phyloP scores from a whole-genome alignment of 2,797 vertebrate genomes.

The Aotus griseimembra region DNA sequence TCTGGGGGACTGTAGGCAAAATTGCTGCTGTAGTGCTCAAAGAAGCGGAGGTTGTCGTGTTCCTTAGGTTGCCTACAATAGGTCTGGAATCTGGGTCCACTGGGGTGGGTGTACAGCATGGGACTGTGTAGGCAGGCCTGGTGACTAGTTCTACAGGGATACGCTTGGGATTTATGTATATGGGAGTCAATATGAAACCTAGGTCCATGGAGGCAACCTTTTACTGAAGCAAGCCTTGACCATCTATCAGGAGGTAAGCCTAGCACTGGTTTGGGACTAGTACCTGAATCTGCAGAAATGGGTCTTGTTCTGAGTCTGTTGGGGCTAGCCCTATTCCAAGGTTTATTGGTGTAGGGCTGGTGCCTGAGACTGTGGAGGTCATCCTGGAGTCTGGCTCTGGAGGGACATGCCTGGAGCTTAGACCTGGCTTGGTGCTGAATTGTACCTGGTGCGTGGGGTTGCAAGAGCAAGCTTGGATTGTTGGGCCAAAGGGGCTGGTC shows the following conservation, averaged over 20 bases:
- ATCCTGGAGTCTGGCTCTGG: neutral
- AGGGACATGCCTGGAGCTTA: neutral
- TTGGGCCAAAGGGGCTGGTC: neutral
- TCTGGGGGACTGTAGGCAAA: no score
- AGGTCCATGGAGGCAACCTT: neutral
- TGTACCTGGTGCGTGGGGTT: neutral
- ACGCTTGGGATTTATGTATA: neutral
- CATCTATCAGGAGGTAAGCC: neutral
- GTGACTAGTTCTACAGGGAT: neutral
- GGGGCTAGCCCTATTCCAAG: no score
- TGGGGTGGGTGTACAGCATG: no score
- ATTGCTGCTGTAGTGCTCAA: neutral
- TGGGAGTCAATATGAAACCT: neutral
- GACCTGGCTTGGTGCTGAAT: no score
- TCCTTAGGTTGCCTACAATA: accelerated
- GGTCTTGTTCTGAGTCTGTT: neutral
- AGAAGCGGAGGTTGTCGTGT: accelerated
- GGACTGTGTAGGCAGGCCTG: no score
- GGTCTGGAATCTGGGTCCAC: neutral
- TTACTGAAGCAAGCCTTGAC: neutral
- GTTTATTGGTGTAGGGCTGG: neutral
- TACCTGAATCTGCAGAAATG: neutral
- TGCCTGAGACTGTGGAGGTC: neutral
- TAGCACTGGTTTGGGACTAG: neutral
- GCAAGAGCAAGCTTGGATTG: neutral